phyloP scores from a whole-genome alignment of 2,113 vertebrate genomes.

The Sinocyclocheilus anshuiensis region DNA sequence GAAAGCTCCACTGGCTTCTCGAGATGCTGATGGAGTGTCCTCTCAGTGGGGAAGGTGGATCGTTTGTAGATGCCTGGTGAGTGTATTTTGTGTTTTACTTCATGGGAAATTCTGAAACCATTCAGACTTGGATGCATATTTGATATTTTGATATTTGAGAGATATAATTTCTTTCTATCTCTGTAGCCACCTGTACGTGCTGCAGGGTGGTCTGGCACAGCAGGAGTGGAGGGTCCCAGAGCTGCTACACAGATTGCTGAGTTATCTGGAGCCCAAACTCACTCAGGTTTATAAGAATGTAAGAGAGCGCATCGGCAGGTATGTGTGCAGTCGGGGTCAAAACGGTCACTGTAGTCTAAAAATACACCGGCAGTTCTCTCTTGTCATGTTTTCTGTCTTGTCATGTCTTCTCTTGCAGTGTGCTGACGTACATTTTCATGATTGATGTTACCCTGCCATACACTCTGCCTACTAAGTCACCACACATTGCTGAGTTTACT shows the following conservation, averaged over 20 bases:
- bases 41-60: conserved; percentile 91
- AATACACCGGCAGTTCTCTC: not conserved
- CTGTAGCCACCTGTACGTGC: conserved; percentile 87
- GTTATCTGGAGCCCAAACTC: conserved; percentile 95
- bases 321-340: conserved; percentile 33
- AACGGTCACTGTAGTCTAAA: not conserved
- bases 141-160: not conserved
- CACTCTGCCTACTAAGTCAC: conserved; percentile 87
- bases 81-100: conserved; percentile 5
- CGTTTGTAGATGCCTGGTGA: conserved; percentile 95
- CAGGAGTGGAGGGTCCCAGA: conserved; percentile 97
- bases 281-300: conserved; percentile 98
- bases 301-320: conserved; percentile 96
- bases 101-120: too few relatives aligned
- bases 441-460: conserved; percentile 94
- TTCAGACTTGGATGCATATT: not conserved
- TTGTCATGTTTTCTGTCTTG: not conserved
- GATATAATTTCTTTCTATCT: not conserved
- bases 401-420: conserved; percentile 73
- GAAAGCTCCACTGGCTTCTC: conserved; percentile 95
- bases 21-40: conserved; percentile 94
- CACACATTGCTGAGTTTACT: conserved; percentile 89
- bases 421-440: conserved; percentile 99
- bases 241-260: conserved; percentile 87
- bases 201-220: conserved; percentile 95